phyloP scores from a whole-genome alignment of 2,113 vertebrate genomes.

The Ammospiza caudacuta region DNA sequence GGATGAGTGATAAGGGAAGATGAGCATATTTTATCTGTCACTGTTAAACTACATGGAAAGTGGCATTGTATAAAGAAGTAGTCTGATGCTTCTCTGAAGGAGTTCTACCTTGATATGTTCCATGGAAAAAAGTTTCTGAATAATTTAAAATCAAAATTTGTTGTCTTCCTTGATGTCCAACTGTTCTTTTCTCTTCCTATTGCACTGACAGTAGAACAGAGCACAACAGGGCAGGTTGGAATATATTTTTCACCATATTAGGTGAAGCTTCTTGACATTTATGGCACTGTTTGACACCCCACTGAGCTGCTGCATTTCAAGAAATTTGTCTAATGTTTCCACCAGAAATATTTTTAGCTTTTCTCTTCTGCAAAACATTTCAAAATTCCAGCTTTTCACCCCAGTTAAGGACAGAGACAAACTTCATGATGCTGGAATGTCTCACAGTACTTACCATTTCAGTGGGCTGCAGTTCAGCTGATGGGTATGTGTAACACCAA shows the following conservation, averaged over 20 bases:
- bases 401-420: not conserved
- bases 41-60: not conserved
- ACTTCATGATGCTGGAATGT: not conserved
- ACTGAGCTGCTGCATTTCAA: conserved; percentile 8
- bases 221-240: not conserved
- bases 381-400: not conserved
- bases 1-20: not conserved
- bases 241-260: conserved; percentile 3
- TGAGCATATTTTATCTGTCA: rapidly evolving
- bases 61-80: not conserved
- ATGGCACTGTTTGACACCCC: not conserved
- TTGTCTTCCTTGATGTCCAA: not conserved
- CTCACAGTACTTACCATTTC: not conserved
- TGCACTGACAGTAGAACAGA: not conserved
- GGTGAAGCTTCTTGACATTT: not conserved
- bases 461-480: not conserved
- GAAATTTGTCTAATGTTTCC: not conserved
- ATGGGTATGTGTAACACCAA: not conserved
- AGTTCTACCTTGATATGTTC: not conserved
- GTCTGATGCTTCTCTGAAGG: not conserved
- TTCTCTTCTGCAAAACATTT: not conserved
- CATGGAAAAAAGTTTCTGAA: not conserved
- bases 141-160: not conserved
- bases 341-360: conserved; percentile 2
- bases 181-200: not conserved